Percentiles rank a stretch among this genome's conserved stretches.
These are phyloP conservation scores for Corydoras sp. DNA, from an alignment of 2,113 vertebrate species.

Conservation along the genomic window DNA sequence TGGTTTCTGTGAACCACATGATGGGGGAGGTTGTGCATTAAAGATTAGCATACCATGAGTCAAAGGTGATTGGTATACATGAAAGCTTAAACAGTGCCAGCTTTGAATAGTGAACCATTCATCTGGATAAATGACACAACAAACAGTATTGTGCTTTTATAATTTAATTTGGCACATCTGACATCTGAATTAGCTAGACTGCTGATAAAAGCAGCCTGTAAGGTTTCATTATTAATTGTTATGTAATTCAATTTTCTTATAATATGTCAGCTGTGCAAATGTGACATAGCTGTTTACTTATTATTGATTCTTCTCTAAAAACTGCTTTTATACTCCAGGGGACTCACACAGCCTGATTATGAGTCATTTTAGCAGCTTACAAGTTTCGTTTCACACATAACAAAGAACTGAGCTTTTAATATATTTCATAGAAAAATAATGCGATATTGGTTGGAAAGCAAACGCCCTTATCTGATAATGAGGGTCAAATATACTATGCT, in stretches of 20 bases:
- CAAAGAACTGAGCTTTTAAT: too few species aligned
- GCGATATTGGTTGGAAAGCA: too few species aligned
- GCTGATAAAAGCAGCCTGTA: constrained; percentile 34
- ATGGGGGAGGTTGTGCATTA: constrained; percentile 8
- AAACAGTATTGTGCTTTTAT: constrained; percentile 1
- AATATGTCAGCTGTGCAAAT: constrained; percentile 17
- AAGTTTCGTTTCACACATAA: too few species aligned
- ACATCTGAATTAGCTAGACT: constrained; percentile 15
- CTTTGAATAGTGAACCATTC: constrained; percentile 24
- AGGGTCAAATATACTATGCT: too few species aligned
- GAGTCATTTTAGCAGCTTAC: too few species aligned
- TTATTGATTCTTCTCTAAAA: background rate
- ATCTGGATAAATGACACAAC: constrained; percentile 36
- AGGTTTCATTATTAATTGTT: constrained; percentile 20
- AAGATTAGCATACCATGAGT: constrained; percentile 21
- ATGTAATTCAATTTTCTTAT: constrained; percentile 46
- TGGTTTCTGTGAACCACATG: constrained; percentile 59
- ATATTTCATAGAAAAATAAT: too few species aligned
- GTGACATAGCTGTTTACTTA: background rate
- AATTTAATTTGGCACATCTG: constrained; percentile 18
- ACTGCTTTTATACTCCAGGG: too few species aligned
- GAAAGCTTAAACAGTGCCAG: constrained; percentile 19
- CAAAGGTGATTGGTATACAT: constrained; percentile 34
- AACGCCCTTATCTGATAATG: too few species aligned
- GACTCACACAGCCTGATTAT: too few species aligned